phyloP scores from a whole-genome alignment of 2,888 invertebrate species.

The Bedellia somnulentella region DNA sequence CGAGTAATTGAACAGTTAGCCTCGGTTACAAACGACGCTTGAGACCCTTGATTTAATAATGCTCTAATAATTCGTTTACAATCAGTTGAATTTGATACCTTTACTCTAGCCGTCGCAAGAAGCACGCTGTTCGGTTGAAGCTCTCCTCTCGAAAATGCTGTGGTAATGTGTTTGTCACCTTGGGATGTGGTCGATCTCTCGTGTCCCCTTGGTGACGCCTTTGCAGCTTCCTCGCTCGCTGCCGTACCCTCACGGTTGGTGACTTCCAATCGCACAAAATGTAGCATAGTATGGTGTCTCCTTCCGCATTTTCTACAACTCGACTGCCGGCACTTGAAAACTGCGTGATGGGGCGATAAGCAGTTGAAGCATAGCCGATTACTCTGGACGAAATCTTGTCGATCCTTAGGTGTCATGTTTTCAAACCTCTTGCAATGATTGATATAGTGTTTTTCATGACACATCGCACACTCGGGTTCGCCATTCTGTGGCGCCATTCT shows the following conservation, averaged over 20 bases:
- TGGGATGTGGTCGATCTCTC: background rate
- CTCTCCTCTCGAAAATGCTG: background rate
- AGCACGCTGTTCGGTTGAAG: too few species aligned
- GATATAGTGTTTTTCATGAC: slow-evolving; percentile 1
- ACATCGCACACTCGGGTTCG: background rate
- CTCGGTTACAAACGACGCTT: slow-evolving; percentile 2
- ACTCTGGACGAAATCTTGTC: background rate
- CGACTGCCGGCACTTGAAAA: background rate
- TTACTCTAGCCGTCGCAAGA: background rate
- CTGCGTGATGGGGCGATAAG: background rate
- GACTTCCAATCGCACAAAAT: background rate
- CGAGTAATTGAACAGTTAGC: background rate
- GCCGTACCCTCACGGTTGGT: background rate
- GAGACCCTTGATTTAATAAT: slow-evolving; percentile 3
- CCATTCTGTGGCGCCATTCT: too few species aligned
- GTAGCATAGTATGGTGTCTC: slow-evolving; percentile 1
- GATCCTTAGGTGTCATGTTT: background rate
- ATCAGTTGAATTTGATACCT: background rate
- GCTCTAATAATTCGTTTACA: too few species aligned
- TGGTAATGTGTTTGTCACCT: background rate
- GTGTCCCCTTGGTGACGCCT: background rate
- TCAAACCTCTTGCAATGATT: background rate
- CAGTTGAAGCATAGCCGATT: slow-evolving; percentile 3
- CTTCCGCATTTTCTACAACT: background rate
- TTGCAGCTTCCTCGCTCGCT: background rate